Evolutionary conservation across 2,797 vertebrate genomes (phyloP).

Genomic region (Zalophus californianus): DNA sequence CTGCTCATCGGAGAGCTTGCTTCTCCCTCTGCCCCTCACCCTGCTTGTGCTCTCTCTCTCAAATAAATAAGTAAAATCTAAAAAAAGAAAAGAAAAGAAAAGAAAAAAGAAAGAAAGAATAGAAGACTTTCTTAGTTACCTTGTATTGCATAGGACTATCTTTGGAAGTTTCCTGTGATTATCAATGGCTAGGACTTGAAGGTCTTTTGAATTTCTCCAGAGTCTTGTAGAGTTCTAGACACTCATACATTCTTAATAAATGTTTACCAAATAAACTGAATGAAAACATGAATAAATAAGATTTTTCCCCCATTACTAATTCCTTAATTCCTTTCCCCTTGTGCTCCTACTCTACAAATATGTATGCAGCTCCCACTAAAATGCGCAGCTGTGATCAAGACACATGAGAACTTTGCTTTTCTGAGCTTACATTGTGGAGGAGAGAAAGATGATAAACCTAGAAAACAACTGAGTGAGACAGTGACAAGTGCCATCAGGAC

Average conservation of each 20-base stretch:
- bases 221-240: not conserved
- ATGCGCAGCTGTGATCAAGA: not conserved
- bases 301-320: not conserved
- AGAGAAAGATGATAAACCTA: not conserved
- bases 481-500: not conserved
- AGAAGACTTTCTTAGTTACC: not conserved
- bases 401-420: not conserved
- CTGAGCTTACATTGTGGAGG: not conserved
- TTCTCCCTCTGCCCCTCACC: not conserved
- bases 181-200: not conserved
- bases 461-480: not conserved
- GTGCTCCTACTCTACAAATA: not conserved
- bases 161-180: not conserved
- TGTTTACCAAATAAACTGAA: not conserved
- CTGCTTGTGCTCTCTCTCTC: not conserved
- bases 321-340: conserved; percentile 39
- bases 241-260: not conserved
- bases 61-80: not conserved
- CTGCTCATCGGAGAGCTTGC: too few relatives aligned
- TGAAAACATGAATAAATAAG: not conserved
- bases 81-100: too few relatives aligned
- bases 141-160: not conserved
- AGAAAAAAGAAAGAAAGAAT: not conserved
- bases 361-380: not conserved
- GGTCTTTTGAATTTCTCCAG: conserved; percentile 20